Evolutionary conservation across 2,113 vertebrate species (phyloP), one percentile per base, ranked within the genome.

Genomic region (Probosciger aterrimus): DNA sequence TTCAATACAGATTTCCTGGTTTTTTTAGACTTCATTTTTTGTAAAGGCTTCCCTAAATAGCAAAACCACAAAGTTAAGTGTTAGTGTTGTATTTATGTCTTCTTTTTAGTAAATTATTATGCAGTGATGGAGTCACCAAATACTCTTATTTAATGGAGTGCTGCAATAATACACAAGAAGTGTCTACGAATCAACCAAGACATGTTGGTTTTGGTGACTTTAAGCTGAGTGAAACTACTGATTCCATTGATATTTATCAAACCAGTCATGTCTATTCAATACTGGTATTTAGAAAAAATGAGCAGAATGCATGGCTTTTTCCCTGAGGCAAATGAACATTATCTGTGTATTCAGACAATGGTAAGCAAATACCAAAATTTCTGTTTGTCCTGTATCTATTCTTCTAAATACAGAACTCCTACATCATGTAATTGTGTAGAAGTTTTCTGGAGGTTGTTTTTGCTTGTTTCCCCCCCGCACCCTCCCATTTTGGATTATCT

Each of bases 391-490:
- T 82, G 25, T 63, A 10, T 35, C 55, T 92, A 55, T 78, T 80
- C 53, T 83, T 86, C 47, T 71, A 30, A 60, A 59, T 17, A 60
- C 18, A 85, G 62, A 92, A 88, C 30, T 82, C 20, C 5, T 4
- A 82, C 0, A 0, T 80, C 52, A 69, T 39, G 16, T 30, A 71
- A 41, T 27, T 1, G 3, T 18, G 25, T 28, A 23, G 22, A 60
- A 41, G 11, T 4, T 5, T 7, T 44, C 39, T 16, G 4, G 23
- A 19, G 43, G 6, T 25, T 35, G 17, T 23, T 67, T 18, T 59
- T 20, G 11, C 33, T 57, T 57, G 19, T 55, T 33, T 18, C 17
- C 4, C 15, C 7, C 9, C 10, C 3, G 18, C 4, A 41, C 10
- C 0, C 2, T 4, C 4, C 2, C 3, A 4, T 62, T 82, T 87